Percentiles rank a stretch among this genome's conserved stretches.
Conservation (phyloP, 2,797 vertebrate species). For the Chelon auratus region DNA sequence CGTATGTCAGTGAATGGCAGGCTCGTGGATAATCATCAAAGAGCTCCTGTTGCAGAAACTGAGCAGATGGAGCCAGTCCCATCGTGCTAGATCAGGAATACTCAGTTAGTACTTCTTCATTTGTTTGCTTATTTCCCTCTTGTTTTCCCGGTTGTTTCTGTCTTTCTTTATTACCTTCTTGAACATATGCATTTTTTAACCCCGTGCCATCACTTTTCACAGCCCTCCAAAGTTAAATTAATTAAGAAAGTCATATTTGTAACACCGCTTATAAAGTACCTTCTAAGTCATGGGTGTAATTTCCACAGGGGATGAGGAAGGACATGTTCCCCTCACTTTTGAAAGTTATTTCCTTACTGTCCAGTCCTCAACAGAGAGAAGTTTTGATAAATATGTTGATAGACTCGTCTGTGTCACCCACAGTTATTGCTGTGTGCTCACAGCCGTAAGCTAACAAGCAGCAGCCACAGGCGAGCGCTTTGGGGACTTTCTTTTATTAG, state of each 20-base stretch:
- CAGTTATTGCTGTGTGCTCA: background rate
- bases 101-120: background rate
- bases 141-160: background rate
- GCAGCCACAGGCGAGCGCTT: background rate
- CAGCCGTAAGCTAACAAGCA: background rate
- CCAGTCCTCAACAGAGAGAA: background rate
- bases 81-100: conserved; percentile 23
- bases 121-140: background rate
- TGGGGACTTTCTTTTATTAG: background rate
- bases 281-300: background rate
- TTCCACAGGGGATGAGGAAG: background rate
- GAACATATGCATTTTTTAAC: background rate
- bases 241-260: background rate
- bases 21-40: conserved; percentile 58
- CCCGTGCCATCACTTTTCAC: background rate
- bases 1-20: conserved; percentile 60
- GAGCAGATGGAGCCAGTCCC: conserved; percentile 12
- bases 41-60: conserved; percentile 37
- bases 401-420: background rate
- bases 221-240: background rate
- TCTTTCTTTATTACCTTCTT: background rate
- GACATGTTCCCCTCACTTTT: background rate
- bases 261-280: background rate
- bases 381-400: conserved; percentile 10
- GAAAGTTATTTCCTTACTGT: background rate